Percentiles rank a stretch among this genome's conserved stretches.
Evolutionary conservation across 2,888 invertebrate species (phyloP).

Genomic region (Macaria notata): DNA sequence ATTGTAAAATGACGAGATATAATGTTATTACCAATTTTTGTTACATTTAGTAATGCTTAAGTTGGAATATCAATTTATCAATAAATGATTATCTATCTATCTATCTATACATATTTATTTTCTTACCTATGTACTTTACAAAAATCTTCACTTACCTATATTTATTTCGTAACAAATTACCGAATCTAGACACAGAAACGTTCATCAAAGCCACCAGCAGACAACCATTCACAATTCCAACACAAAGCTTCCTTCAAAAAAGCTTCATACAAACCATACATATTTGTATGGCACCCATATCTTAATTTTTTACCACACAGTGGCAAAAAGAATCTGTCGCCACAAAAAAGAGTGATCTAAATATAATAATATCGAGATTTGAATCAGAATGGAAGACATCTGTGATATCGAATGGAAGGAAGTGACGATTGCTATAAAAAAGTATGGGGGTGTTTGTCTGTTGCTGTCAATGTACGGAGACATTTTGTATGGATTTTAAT

Average conservation of each 20-base stretch:
- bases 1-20: too few relatives aligned
- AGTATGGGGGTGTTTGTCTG: slow-evolving; percentile 51
- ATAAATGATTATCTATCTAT: too few relatives aligned
- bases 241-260: not conserved
- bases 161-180: too few relatives aligned
- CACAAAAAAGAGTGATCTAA: slow-evolving; percentile 62
- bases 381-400: slow-evolving; percentile 66
- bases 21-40: too few relatives aligned
- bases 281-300: slow-evolving; percentile 16
- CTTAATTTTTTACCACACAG: slow-evolving; percentile 34
- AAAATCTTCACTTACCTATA: too few relatives aligned
- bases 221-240: slow-evolving; percentile 1
- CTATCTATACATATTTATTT: too few relatives aligned
- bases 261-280: too few relatives aligned
- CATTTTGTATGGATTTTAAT: not conserved
- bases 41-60: too few relatives aligned
- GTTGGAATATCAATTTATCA: too few relatives aligned
- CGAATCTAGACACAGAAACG: too few relatives aligned
- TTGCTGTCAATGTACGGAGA: slow-evolving; percentile 31
- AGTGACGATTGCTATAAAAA: slow-evolving; percentile 57
- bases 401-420: slow-evolving; percentile 61
- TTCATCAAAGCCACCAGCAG: too few relatives aligned
- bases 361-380: slow-evolving; percentile 69
- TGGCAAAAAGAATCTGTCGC: slow-evolving; percentile 35
- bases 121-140: too few relatives aligned